Conservation (phyloP, 2,888 invertebrate species). For the Rotaria sp. region DNA sequence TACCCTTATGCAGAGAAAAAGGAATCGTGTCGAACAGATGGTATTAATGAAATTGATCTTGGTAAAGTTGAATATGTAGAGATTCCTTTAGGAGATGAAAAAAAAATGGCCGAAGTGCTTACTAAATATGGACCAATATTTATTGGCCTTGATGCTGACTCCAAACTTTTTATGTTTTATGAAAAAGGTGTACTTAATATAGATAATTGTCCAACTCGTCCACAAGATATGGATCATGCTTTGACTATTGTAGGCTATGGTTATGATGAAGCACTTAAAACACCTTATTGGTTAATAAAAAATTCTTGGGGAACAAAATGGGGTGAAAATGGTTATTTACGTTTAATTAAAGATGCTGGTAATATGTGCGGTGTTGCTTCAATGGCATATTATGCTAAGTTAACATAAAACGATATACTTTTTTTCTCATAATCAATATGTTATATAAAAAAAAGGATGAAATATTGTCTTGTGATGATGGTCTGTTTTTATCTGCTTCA, state of each 20-base stretch:
- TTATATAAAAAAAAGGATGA: neutral
- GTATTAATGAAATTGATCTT: neutral
- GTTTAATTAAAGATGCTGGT: neutral
- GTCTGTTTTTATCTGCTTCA: neutral
- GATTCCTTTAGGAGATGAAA: neutral
- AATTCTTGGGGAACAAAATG: neutral
- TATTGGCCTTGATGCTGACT: conserved; percentile 11
- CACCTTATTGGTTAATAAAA: neutral
- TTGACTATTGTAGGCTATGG: neutral
- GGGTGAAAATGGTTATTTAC: neutral
- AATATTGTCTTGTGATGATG: neutral
- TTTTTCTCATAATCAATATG: neutral
- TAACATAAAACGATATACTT: neutral
- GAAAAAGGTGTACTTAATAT: neutral
- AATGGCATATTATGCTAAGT: neutral
- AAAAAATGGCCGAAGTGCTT: neutral
- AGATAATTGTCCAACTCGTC: neutral
- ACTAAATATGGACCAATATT: neutral
- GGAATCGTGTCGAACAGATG: neutral
- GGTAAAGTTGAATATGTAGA: neutral
- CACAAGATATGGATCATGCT: conserved; percentile 16
- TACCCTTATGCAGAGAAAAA: neutral
- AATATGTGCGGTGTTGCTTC: conserved; percentile 9
- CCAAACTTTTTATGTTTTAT: neutral
- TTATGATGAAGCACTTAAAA: neutral